phyloP scores from a whole-genome alignment of 1,140 invertebrate genomes.

The Drosophila persimilis region DNA sequence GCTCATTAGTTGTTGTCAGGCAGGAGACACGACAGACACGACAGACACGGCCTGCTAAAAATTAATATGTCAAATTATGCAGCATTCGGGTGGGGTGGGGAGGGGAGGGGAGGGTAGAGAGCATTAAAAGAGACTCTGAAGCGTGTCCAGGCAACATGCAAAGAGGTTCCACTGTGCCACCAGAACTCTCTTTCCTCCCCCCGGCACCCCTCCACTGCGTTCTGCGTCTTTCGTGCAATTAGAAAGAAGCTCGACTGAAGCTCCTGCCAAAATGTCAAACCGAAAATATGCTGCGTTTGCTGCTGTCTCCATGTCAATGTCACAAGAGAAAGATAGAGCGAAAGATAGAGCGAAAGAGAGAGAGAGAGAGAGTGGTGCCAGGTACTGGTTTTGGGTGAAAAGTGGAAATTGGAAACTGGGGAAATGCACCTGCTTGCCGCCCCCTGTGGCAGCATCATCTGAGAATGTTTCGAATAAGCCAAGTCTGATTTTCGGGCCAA shows the following conservation, averaged over 20 bases:
- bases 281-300: slow-evolving; percentile 69
- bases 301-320: slow-evolving; percentile 48
- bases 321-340: slow-evolving; percentile 7
- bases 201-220: not conserved
- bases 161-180: slow-evolving; percentile 15
- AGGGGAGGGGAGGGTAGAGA: not conserved
- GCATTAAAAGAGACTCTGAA: slow-evolving; percentile 36
- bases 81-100: slow-evolving; percentile 3
- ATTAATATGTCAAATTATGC: slow-evolving; percentile 80
- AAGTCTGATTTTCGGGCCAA: too few species aligned
- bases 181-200: not conserved
- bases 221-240: slow-evolving; percentile 46
- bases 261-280: slow-evolving; percentile 77
- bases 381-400: slow-evolving; percentile 14
- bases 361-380: slow-evolving; percentile 20
- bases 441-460: slow-evolving; percentile 22
- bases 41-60: slow-evolving; percentile 36
- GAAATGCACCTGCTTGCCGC: slow-evolving; percentile 40
- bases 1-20: slow-evolving; percentile 62
- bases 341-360: slow-evolving; percentile 6
- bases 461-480: not conserved
- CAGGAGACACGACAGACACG: slow-evolving; percentile 35
- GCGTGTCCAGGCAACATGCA: slow-evolving; percentile 54
- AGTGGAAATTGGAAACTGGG: slow-evolving; percentile 37
- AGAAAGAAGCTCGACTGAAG: slow-evolving; percentile 51